Evolutionary conservation across 2,113 vertebrate genomes (phyloP), one percentile per base, ranked within the genome.

Genomic region (Eurystomus gularis): DNA sequence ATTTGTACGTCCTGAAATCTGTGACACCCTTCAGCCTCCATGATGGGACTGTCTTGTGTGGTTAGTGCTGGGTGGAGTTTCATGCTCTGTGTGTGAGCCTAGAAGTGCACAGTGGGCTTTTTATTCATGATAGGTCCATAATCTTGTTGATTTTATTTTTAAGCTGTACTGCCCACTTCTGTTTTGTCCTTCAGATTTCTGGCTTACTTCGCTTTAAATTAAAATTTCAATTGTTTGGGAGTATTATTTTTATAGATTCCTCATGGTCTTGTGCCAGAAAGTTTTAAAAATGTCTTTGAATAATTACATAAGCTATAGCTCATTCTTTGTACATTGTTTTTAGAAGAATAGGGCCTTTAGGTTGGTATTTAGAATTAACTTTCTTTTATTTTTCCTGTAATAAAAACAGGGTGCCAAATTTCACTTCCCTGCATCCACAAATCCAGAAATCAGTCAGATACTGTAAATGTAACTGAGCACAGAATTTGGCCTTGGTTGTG

Each of bases 11-110:
- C 18, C 68, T 76, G 25, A 79, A 65, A 54, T 42, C 54, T 24
- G 17, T 39, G 26, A 68, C 4, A 2, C 7, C 8, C 12, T 80
- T 82, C 25, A 60, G 40, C 69, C 31, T 69, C 1, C 0, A 7
- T 17, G 31, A 18, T 55, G 35, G 29, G 58, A 39, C 31, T 72
- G 18, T 62, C 29, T 79, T 65, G 24, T 0, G 0, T 44, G 16
- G 14, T 55, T 65, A 48, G 23, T 31, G 35, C n/a, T 77, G 44
- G 15, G 42, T 39, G 49, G 48, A 15, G 29, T 78, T 90, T 69
- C 17, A 15, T 37, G 11, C 6, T 46, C 28, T 29, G 0, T 75
- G 19, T 79, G 33, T 58, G 17, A 83, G 40, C 31, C 19, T 79
- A 39, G 62, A 82, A 90, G 20, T 23, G 5, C 31, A 29, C 12